Percentiles rank a stretch among this genome's conserved stretches.
Conservation (phyloP, 2,888 invertebrate species). For the Drosophila yooni region DNA sequence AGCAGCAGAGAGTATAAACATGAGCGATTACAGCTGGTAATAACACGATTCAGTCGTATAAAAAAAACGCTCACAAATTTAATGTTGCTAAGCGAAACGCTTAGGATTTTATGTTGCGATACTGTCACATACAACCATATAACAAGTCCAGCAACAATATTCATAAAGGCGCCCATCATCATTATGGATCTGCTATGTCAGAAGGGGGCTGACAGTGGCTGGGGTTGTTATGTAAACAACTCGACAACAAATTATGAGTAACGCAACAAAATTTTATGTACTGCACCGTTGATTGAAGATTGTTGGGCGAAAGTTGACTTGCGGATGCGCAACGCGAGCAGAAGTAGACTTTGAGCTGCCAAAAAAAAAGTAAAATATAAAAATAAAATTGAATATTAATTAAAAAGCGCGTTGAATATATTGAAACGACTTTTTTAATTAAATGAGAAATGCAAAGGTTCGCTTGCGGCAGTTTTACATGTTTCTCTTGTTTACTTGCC, state of each 20-base stretch:
- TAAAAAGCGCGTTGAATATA: slow-evolving; percentile 52
- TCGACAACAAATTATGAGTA: slow-evolving; percentile 71
- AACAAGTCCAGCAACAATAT: slow-evolving; percentile 39
- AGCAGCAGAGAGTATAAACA: slow-evolving; percentile 34
- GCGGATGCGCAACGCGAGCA: slow-evolving; percentile 51
- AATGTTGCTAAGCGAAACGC: slow-evolving; percentile 55
- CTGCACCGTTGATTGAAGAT: slow-evolving; percentile 63
- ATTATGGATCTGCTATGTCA: slow-evolving; percentile 14
- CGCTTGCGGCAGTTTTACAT: slow-evolving; percentile 33
- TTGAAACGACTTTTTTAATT: slow-evolving; percentile 60
- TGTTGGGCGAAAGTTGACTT: slow-evolving; percentile 23
- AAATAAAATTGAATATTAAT: slow-evolving; percentile 63
- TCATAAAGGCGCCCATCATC: slow-evolving; percentile 54
- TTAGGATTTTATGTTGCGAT: slow-evolving; percentile 61
- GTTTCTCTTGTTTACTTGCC: slow-evolving; percentile 21
- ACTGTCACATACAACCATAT: slow-evolving; percentile 22
- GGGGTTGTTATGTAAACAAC: slow-evolving; percentile 60
- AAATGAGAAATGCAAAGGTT: slow-evolving; percentile 43
- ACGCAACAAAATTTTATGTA: slow-evolving; percentile 69
- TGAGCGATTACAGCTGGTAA: slow-evolving; percentile 67
- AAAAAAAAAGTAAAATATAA: neutral
- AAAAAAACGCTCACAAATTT: slow-evolving; percentile 63
- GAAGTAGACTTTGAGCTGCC: neutral
- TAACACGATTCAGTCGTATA: slow-evolving; percentile 75
- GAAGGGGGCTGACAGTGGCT: neutral